Base-by-base conservation (phyloP, 2,797 vertebrate species). In the Nyctibius grandis region DNA sequence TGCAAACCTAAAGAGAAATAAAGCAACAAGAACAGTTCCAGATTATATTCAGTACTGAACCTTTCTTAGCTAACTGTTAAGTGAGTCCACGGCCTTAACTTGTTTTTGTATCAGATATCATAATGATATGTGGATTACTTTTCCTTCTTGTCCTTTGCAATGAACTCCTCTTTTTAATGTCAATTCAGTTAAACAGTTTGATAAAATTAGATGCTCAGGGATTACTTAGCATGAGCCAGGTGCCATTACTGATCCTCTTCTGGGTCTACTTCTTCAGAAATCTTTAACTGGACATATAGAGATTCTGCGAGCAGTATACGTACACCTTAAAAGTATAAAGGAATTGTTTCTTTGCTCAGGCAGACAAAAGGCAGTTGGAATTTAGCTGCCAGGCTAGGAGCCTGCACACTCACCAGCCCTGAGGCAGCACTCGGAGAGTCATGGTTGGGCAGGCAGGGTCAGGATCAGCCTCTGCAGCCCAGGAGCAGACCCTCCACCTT, bases 381-480 rank as follows among this genome's bases (percentile, higher is more conserved):
- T 82, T 85, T 38, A 59, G 15, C n/a, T 47, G 29, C 8, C 54
- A 53, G 36, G 8, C 48, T 26, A 40, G 48, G 23, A 79, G 21
- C 15, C 19, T 63, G 19, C 1, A 2, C 3, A 29, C 9, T 53
- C 20, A 36, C 11, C 14, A 50, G 31, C 26, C 42, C n/a, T 15
- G 22, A 48, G 29, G 56, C 42, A 79, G 25, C 10, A 74, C 8
- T 21, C 44, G 74, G 51, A 44, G 23, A 51, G 14, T 28, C 51
- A 9, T 7, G 12, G 7, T 0, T 47, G 51, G n/a, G 28, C 33
- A 61, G 42, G 21, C 11, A 77, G 28, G 13, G 34, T 45, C 29
- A 38, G 36, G 28, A 19, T 60, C 23, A 60, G 17, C 20, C 28
- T 47, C 21, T 28, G 17, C 0, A 0, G 7, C 33, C 12, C 9